These are phyloP conservation scores for Hypolimnas misippus DNA, from an alignment of 2,888 invertebrate species.

Conservation along the genomic window DNA sequence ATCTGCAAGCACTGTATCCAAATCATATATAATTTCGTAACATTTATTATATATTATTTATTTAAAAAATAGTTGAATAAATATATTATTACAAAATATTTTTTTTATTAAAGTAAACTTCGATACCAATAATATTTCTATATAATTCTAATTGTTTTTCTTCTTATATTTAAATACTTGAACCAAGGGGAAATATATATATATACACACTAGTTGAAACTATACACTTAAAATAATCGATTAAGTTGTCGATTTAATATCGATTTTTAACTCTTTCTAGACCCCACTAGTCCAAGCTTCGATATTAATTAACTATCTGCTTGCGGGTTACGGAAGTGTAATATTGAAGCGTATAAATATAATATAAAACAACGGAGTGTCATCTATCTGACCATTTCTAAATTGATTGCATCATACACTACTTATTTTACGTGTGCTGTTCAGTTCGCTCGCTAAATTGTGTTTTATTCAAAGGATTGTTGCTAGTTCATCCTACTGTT, in stretches of 20 bases:
- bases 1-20: no score
- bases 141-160: no score
- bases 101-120: no score
- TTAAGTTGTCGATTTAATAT: slow-evolving; percentile 4
- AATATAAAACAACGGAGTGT: slow-evolving; percentile 3
- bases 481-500: neutral
- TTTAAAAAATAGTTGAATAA: no score
- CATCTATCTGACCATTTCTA: slow-evolving; percentile 8
- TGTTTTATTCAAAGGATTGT: slow-evolving; percentile 7
- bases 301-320: slow-evolving; percentile 1
- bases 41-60: no score
- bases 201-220: neutral
- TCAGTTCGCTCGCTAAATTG: slow-evolving; percentile 5
- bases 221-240: slow-evolving; percentile 9
- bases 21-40: no score
- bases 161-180: no score
- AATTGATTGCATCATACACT: slow-evolving; percentile 28
- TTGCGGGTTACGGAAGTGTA: slow-evolving; percentile 1
- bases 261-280: slow-evolving; percentile 17
- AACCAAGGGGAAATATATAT: no score
- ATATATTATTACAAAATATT: no score
- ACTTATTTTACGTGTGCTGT: neutral
- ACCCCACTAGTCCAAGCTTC: slow-evolving; percentile 21
- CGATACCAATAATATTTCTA: no score
- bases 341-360: neutral